phyloP scores from a whole-genome alignment of 2,888 invertebrate genomes.

The Agapetus fuscipes region DNA sequence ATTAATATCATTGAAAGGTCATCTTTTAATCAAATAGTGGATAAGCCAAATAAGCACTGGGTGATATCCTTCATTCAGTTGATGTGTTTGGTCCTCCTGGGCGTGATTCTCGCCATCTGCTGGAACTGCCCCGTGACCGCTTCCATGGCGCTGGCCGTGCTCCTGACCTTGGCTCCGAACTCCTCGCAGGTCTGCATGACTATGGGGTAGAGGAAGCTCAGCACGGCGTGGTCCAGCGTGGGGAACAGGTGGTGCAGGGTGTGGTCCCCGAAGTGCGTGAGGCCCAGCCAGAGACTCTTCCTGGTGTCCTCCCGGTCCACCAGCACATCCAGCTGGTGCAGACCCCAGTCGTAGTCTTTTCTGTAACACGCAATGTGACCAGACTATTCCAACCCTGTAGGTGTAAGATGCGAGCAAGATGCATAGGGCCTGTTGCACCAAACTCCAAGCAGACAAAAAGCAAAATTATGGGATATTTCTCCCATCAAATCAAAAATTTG shows the following conservation, averaged over 20 bases:
- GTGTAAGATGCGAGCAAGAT: too few species aligned
- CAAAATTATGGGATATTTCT: too few species aligned
- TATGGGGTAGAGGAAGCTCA: constrained; percentile 51
- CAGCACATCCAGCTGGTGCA: constrained; percentile 63
- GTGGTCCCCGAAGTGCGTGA: constrained; percentile 68
- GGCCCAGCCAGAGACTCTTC: constrained; percentile 49
- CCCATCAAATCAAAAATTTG: too few species aligned
- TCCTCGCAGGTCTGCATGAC: constrained; percentile 35
- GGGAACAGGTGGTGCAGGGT: constrained; percentile 69
- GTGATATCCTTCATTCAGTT: too few species aligned
- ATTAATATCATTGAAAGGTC: too few species aligned
- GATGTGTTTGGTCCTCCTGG: too few species aligned
- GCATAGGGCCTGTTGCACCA: too few species aligned
- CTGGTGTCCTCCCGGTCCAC: constrained; percentile 59
- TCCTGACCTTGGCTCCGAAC: constrained; percentile 44
- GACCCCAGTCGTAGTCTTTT: constrained; percentile 58
- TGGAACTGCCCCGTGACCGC: constrained; percentile 54
- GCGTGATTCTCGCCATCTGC: constrained; percentile 35
- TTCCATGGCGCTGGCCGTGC: constrained; percentile 47
- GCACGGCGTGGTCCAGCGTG: constrained; percentile 60
- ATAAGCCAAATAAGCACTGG: too few species aligned
- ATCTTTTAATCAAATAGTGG: too few species aligned
- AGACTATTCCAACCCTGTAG: too few species aligned
- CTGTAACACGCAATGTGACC: too few species aligned
- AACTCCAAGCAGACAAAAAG: too few species aligned